Evolutionary conservation across 2,888 invertebrate genomes (phyloP).

Genomic region (Notodonta dromedarius): DNA sequence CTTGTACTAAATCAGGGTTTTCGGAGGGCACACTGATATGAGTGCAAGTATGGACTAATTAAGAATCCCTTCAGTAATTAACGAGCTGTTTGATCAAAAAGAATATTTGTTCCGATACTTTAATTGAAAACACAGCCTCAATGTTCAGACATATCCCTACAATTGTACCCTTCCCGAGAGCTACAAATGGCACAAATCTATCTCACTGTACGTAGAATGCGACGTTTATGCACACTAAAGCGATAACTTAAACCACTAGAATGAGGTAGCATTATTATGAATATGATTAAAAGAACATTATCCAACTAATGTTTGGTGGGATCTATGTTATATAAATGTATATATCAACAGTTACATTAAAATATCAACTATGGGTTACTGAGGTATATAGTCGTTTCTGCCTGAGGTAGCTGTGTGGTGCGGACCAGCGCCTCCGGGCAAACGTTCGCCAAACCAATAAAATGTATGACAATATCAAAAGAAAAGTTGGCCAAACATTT

Average conservation of each 20-base stretch:
- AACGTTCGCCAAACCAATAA: constrained; percentile 14
- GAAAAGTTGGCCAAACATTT: constrained; percentile 13
- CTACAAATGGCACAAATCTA: constrained; percentile 42
- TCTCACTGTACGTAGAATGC: constrained; percentile 29
- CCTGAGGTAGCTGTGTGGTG: constrained; percentile 69
- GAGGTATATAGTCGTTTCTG: constrained; percentile 76
- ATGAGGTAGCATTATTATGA: constrained; percentile 81
- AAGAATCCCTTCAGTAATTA: no score
- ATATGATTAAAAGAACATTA: constrained; percentile 67
- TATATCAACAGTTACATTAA: constrained; percentile 70
- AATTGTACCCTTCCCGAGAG: constrained; percentile 15
- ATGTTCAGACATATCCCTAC: background rate
- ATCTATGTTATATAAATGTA: constrained; percentile 68
- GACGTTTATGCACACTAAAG: constrained; percentile 48
- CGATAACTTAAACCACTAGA: constrained; percentile 55
- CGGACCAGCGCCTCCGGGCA: constrained; percentile 20
- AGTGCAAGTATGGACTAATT: no score
- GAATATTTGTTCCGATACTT: no score
- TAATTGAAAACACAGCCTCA: no score
- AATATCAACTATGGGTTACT: constrained; percentile 76
- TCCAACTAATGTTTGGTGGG: constrained; percentile 79
- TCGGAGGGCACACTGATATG: no score
- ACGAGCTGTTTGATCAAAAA: no score
- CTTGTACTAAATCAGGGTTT: no score
- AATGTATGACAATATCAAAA: constrained; percentile 18